Evolutionary conservation across 2,797 vertebrate genomes (phyloP).

Genomic region (Sebastes alutus): DNA sequence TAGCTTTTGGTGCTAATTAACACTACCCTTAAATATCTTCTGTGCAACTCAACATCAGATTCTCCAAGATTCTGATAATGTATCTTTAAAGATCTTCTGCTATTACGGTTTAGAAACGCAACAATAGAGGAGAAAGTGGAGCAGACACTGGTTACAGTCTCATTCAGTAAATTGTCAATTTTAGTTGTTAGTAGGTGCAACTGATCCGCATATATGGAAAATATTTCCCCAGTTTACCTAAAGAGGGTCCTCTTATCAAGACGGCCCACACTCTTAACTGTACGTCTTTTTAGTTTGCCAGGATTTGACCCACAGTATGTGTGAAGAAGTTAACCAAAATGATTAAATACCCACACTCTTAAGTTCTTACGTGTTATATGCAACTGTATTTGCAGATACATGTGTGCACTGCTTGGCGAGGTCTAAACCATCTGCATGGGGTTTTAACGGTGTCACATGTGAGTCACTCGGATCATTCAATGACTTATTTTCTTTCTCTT

Average conservation of each 20-base stretch:
- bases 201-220: background rate
- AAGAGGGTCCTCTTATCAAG: background rate
- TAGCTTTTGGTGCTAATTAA: constrained; percentile 30
- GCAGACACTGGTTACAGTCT: background rate
- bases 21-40: background rate
- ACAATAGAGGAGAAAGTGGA: background rate
- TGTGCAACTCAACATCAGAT: background rate
- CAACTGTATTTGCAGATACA: background rate
- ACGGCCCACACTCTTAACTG: background rate
- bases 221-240: background rate
- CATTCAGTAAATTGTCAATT: background rate
- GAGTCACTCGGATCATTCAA: background rate
- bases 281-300: background rate
- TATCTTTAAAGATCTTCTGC: no score
- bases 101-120: background rate
- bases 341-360: background rate
- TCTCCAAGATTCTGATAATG: background rate
- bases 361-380: background rate
- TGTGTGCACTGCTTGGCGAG: background rate
- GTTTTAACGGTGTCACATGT: background rate
- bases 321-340: background rate
- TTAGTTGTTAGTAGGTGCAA: background rate
- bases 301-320: background rate
- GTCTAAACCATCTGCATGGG: background rate
- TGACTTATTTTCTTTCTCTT: background rate